A percentile compares a stretch with the other conserved stretches of the same genome.
These are phyloP conservation scores for Lamprologus sp. DNA, from an alignment of 2,113 vertebrate species.

Conservation along the genomic window DNA sequence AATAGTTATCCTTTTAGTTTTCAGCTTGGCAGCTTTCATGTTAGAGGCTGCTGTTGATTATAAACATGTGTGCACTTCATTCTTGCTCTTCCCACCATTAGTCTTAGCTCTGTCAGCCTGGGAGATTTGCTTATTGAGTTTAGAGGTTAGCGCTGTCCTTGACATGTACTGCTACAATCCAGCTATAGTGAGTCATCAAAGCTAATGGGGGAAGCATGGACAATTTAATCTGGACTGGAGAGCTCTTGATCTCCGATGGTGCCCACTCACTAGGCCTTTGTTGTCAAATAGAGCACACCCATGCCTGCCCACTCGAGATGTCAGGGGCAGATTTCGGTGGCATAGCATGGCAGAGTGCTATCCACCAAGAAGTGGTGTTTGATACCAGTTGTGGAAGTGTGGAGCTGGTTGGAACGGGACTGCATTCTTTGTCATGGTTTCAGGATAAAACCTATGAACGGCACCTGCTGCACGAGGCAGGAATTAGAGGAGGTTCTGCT, in stretches of 20 bases:
- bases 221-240: constrained; percentile 68
- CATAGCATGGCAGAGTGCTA: background rate
- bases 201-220: constrained; percentile 60
- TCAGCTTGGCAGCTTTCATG: background rate
- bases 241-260: constrained; percentile 63
- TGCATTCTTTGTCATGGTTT: background rate
- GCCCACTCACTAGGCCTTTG: constrained; percentile 59
- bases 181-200: constrained; percentile 61
- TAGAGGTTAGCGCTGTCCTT: constrained; percentile 64
- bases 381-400: background rate
- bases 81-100: background rate
- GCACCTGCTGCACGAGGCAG: background rate
- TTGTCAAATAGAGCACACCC: constrained; percentile 61
- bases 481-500: background rate
- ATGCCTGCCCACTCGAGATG: constrained; percentile 41
- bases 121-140: constrained; percentile 60
- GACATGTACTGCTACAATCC: constrained; percentile 57
- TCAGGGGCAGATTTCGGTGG: constrained; percentile 31
- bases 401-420: background rate
- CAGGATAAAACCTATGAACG: background rate
- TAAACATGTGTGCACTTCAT: constrained; percentile 6
- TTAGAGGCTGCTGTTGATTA: constrained; percentile 2
- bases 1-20: background rate
- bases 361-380: background rate
- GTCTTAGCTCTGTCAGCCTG: constrained; percentile 13